Percentiles rank a stretch among this genome's conserved stretches.
Conservation (phyloP, 2,113 vertebrate species). For the Psephotus haematonotus region DNA sequence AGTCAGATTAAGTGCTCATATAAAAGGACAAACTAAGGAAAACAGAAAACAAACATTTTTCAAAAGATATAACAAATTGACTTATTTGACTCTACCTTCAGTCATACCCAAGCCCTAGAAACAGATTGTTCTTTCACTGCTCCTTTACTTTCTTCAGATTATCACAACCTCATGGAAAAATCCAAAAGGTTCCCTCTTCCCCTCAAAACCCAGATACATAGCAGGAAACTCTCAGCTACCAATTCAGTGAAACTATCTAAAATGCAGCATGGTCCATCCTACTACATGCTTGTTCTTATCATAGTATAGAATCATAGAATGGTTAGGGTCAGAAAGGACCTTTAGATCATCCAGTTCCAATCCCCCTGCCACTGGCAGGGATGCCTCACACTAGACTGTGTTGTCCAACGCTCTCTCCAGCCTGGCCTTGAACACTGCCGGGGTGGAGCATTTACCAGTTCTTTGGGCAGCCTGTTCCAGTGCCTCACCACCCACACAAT, state of each 20-base stretch:
- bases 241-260: background rate
- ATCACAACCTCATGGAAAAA: background rate
- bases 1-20: background rate
- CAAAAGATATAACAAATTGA: background rate
- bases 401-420: background rate
- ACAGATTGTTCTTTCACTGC: background rate
- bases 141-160: background rate
- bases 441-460: background rate
- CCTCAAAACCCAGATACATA: background rate
- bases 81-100: background rate
- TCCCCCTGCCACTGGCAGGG: background rate
- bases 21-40: background rate
- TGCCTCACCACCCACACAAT: background rate
- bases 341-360: background rate
- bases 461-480: background rate
- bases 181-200: background rate
- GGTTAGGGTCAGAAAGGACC: background rate
- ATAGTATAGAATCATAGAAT: background rate
- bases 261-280: background rate
- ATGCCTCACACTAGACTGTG: background rate
- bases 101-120: background rate
- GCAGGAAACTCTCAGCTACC: background rate
- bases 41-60: background rate
- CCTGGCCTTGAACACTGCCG: background rate
- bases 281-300: background rate